Percentiles rank a stretch among this genome's conserved stretches.
phyloP scores from a whole-genome alignment of 1,140 invertebrate genomes.

The Berghia stephanieae region DNA sequence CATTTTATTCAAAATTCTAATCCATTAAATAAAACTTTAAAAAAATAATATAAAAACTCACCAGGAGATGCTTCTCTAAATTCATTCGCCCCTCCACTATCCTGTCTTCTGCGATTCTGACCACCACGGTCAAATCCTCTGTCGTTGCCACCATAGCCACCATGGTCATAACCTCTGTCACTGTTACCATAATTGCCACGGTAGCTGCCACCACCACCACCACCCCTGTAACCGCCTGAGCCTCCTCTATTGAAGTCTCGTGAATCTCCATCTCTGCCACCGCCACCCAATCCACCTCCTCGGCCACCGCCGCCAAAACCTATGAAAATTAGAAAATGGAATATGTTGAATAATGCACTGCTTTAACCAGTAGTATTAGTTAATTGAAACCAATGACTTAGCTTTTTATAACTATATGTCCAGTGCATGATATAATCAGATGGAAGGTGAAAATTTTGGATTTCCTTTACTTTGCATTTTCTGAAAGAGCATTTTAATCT shows the following conservation, averaged over 20 bases:
- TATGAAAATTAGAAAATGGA: too few species aligned
- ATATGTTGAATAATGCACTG: too few species aligned
- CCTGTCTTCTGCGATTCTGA: slow-evolving; percentile 32
- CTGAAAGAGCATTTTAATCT: too few species aligned
- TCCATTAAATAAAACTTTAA: background rate
- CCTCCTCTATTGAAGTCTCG: slow-evolving; percentile 54
- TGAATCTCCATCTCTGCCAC: background rate
- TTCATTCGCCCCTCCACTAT: slow-evolving; percentile 36
- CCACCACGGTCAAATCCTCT: slow-evolving; percentile 32
- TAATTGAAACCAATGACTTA: too few species aligned
- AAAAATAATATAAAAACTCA: slow-evolving; percentile 11
- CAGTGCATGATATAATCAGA: too few species aligned
- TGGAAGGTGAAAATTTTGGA: too few species aligned
- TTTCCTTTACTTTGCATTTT: too few species aligned
- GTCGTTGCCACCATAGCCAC: slow-evolving; percentile 31
- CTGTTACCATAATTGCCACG: slow-evolving; percentile 26
- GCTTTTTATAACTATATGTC: too few species aligned
- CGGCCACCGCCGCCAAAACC: slow-evolving; percentile 17
- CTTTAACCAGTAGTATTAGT: too few species aligned
- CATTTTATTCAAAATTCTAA: background rate
- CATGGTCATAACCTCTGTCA: slow-evolving; percentile 29
- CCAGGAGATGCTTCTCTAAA: slow-evolving; percentile 54
- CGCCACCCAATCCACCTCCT: slow-evolving; percentile 1
- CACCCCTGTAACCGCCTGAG: slow-evolving; percentile 50
- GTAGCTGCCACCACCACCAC: slow-evolving; percentile 37